Conservation (phyloP, 2,113 vertebrate genomes). For the Pandion haliaetus region DNA sequence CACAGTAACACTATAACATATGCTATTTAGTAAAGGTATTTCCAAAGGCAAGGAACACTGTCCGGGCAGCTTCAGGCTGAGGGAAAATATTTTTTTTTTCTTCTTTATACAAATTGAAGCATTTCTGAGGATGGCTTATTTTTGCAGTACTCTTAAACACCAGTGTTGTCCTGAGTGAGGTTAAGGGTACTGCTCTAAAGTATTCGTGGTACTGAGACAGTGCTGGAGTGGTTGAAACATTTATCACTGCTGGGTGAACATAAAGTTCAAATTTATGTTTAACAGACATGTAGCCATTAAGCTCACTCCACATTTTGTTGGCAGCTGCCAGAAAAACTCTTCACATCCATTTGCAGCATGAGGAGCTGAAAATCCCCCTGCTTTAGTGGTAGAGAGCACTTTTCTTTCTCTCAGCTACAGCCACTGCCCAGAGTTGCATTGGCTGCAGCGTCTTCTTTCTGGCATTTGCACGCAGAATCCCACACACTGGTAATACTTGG, state of each 20-base stretch:
- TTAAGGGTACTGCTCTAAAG: background rate
- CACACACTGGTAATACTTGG: background rate
- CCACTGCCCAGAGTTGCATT: background rate
- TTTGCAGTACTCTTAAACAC: background rate
- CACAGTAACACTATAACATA: background rate
- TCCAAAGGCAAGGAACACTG: background rate
- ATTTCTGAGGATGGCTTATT: background rate
- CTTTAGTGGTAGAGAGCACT: background rate
- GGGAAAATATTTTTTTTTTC: background rate
- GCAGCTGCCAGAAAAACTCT: background rate
- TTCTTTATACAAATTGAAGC: background rate
- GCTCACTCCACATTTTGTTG: background rate
- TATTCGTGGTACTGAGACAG: background rate
- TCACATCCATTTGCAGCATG: accelerated
- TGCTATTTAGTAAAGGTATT: background rate
- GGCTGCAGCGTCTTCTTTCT: background rate
- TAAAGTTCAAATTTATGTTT: background rate
- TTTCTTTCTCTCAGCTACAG: background rate
- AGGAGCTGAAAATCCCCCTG: background rate
- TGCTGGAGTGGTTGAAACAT: background rate
- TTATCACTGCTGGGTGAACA: background rate
- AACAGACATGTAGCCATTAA: background rate
- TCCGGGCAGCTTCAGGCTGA: background rate
- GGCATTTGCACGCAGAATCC: background rate
- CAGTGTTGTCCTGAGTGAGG: background rate